Conservation (phyloP, 2,113 vertebrate genomes). For the Campylorhamphus procurvoides region DNA sequence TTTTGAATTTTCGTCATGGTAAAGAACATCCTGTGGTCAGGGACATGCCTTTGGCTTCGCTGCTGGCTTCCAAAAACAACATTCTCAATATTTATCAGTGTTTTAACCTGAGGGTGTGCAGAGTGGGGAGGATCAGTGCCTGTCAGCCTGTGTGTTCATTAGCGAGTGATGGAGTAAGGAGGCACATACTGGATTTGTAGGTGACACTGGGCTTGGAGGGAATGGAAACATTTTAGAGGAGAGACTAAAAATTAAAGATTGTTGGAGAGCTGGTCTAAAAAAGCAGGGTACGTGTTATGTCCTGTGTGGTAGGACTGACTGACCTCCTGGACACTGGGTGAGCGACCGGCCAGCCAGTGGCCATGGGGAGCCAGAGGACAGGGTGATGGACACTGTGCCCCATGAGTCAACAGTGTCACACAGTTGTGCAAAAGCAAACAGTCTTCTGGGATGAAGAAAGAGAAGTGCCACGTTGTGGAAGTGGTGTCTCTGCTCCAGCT, state of each 20-base stretch:
- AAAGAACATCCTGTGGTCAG: not conserved
- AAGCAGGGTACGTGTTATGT: not conserved
- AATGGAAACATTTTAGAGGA: not conserved
- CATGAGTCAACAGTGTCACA: not conserved
- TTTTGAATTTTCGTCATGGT: not conserved
- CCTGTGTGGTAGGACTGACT: not conserved
- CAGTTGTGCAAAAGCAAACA: conserved; percentile 35
- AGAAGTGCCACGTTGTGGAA: not conserved
- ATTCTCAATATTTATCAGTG: not conserved
- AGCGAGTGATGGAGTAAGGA: not conserved
- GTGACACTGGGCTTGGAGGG: not conserved
- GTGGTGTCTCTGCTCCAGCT: fast-evolving
- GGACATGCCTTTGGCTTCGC: not conserved
- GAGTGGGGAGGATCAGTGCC: not conserved
- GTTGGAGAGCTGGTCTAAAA: not conserved
- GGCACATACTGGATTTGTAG: not conserved
- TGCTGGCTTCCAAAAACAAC: not conserved
- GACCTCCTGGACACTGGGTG: not conserved
- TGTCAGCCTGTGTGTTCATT: not conserved
- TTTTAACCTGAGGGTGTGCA: not conserved
- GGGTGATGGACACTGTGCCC: not conserved
- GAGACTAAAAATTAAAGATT: not conserved
- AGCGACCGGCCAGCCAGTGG: not conserved
- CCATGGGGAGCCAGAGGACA: not conserved
- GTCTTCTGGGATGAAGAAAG: not conserved